phyloP scores from a whole-genome alignment of 2,113 vertebrate species.

The Bubo scandiacus region DNA sequence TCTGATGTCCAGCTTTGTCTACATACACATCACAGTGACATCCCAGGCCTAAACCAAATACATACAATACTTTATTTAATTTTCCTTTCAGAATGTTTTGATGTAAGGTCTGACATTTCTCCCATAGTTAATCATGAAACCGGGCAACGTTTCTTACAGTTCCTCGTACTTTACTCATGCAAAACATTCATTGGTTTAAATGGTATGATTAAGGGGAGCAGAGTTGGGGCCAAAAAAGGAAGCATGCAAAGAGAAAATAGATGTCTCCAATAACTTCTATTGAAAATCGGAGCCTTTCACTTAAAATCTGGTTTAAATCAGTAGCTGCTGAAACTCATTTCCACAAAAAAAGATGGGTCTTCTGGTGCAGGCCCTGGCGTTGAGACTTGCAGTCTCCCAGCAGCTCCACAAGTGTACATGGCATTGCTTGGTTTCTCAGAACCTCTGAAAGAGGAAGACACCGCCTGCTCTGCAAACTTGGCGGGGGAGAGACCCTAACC shows the following conservation, averaged over 20 bases:
- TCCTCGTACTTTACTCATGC: constrained; percentile 3
- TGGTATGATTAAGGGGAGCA: constrained; percentile 18
- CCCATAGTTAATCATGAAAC: constrained; percentile 33
- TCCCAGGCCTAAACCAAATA: not conserved
- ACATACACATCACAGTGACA: not conserved
- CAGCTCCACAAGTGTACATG: not conserved
- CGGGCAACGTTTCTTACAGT: not conserved
- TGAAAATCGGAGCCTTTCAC: not conserved
- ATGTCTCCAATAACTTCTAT: not conserved
- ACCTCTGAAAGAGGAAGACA: not conserved
- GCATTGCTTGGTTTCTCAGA: not conserved
- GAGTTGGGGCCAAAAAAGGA: constrained; percentile 28
- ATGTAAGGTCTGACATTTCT: constrained; percentile 28
- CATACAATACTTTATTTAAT: not conserved
- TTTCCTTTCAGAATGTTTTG: constrained; percentile 6
- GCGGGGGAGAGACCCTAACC: not conserved
- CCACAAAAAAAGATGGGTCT: not conserved
- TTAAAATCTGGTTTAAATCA: constrained; percentile 57
- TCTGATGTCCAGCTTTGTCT: not conserved
- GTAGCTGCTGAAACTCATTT: constrained; percentile 28
- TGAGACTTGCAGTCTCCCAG: not conserved
- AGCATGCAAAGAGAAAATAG: not conserved
- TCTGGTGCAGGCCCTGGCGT: not conserved
- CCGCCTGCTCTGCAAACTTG: not conserved
- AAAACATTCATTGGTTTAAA: not conserved